Evolutionary conservation across 2,888 invertebrate genomes (phyloP), one percentile per base, ranked within the genome.

Genomic region (Muschampia plurimacula): DNA sequence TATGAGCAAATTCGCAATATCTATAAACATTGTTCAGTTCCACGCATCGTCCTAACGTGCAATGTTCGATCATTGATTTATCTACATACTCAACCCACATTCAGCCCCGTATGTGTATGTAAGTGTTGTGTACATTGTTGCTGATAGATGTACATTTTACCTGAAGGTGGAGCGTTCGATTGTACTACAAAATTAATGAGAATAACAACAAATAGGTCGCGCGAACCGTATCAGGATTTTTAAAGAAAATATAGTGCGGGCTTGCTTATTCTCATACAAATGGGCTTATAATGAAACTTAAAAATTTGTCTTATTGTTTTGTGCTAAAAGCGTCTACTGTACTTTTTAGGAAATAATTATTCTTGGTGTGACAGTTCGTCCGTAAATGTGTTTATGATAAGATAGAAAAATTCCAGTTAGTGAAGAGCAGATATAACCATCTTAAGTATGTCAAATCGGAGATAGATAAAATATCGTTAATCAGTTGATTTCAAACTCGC

Each of bases 1-100:
- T 8, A 41, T 41, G 41, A 41, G 6, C 9, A 41, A 41, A 41
- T 9, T 9, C 41, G 41, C 7, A 41, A 9, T 41, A 41, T 46
- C 44, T 46, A 46, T 55, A 8, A 55, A 55, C 22, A 22, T 22
- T 12, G 57, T 28, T 28, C 57, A 57, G 12, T 28, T 57, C 57
- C 28, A 57, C 28, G 12, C 28, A 28, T 28, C 8, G 28, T 55
- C 15, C 55, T 22, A 9, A 57, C 2, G 57, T 28, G 57, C 28
- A 57, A 57, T 57, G 57, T 22, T 55, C 55, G 55, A 55, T 28
- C 55, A 55, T 55, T 57, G 57, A 57, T 57, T 57, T 57, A 57
- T 57, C 28, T 57, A 28, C 57, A 57, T 57, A 57, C 57, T 57
- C 22, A 57, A 57, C 28, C 57, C 57, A 57, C 57, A 57, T 12